Evolutionary conservation across 2,888 invertebrate genomes (phyloP), one percentile per base, ranked within the genome.

Genomic region (Polietes domitor): DNA sequence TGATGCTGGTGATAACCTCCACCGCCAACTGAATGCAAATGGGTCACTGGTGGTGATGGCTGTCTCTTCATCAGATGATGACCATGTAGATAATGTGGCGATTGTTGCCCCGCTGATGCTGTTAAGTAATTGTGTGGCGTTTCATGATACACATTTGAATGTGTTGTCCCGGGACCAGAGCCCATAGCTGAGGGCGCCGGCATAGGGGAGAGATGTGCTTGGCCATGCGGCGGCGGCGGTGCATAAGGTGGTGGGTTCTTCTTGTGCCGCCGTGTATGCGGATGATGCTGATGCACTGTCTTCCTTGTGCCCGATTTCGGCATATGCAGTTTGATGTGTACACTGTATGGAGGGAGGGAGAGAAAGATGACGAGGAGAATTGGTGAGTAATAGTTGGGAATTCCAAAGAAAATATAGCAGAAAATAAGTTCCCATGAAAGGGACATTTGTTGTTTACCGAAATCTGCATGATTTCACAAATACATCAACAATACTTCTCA

Each of bases 261-360:
- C 65, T 85, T 82, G 53, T 43, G 83, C 50, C 61, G 86, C 50
- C 61, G 86, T 58, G 85, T 53, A 37, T 85, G 83, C 3, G 58
- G 80, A 19, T 80, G 85, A 15, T 80, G 68, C n/a, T 86, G 85
- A 19, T 86, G 87, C 82, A 88, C 88, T 65, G 87, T 86, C 77
- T 89, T 90, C 87, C 83, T 89, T 82, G 32, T 89, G 87, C 81
- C 87, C 68, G 88, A 78, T 55, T 89, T 89, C 75, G 89, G 89
- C 90, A 90, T 89, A 73, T 90, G 90, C 21, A 90, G 86, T 43
- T 91, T 90, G 55, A 90, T 90, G 83, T 90, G 90, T 2, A 90
- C 90, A 76, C 90, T 90, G 78, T 0, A 50, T 55, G 28, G 65
- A 19, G 17, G 12, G 58, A 47, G 71, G 21, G 43, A 55, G 3